Evolutionary conservation across 2,113 vertebrate species (phyloP).

Genomic region (Cyphotilapia sp.): DNA sequence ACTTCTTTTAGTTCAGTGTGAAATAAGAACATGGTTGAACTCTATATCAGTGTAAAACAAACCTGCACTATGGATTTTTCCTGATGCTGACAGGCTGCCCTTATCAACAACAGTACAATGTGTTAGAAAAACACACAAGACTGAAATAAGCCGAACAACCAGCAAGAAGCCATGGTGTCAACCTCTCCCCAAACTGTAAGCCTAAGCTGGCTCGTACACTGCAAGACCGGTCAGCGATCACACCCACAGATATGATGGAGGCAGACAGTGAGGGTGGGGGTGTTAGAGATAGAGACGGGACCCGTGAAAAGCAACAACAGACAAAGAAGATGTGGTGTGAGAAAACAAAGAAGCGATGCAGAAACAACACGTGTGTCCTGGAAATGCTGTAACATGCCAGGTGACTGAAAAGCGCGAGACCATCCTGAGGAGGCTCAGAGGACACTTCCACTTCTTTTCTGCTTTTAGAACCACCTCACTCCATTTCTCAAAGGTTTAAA

Average conservation of each 20-base stretch:
- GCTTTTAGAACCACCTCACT: not conserved
- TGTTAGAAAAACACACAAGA: not conserved
- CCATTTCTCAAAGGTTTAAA: not conserved
- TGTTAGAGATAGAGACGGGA: not conserved
- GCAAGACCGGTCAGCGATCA: not conserved
- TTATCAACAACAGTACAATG: not conserved
- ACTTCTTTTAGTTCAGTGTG: not conserved
- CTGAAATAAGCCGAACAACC: not conserved
- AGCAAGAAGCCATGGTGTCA: not conserved
- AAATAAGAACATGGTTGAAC: not conserved
- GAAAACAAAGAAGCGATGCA: not conserved
- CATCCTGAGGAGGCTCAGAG: not conserved
- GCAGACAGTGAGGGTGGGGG: not conserved
- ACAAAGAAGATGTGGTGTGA: not conserved
- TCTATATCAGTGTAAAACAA: not conserved
- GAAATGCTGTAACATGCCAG: not conserved
- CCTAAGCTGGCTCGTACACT: not conserved
- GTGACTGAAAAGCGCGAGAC: not conserved
- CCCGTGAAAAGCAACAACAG: not conserved
- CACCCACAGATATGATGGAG: not conserved
- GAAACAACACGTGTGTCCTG: not conserved
- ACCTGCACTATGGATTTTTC: not conserved
- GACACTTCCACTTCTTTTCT: not conserved
- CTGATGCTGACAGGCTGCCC: not conserved
- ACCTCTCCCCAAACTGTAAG: not conserved